These are phyloP conservation scores for Thymelicus sylvestris DNA, from an alignment of 2,888 invertebrate species.

Conservation along the genomic window DNA sequence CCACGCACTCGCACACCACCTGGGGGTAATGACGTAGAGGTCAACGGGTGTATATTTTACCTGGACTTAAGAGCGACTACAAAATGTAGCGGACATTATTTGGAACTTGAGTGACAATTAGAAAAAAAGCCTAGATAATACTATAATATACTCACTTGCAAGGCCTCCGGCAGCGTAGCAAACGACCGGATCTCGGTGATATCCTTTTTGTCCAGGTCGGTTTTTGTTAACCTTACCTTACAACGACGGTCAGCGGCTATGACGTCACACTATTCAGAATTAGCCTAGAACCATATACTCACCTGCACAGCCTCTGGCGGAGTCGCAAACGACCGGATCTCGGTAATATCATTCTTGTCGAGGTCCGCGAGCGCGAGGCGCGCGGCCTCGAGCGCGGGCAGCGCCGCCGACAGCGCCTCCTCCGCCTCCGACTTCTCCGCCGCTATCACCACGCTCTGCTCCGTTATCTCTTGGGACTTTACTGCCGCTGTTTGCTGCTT, in stretches of 20 bases:
- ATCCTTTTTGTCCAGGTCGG: conserved; percentile 94
- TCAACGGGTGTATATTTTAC: no score
- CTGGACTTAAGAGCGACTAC: no score
- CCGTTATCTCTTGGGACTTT: conserved; percentile 93
- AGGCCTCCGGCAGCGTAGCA: conserved; percentile 95
- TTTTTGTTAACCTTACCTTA: no score
- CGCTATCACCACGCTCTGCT: conserved; percentile 90
- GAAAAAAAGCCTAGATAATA: no score
- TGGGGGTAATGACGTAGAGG: conserved; percentile 41
- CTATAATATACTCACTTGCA: conserved; percentile 86
- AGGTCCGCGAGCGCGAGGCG: conserved; percentile 91
- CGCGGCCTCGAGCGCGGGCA: conserved; percentile 94
- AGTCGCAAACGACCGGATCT: conserved; percentile 95
- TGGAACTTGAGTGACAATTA: no score
- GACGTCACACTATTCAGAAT: no score
- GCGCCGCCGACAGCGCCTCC: conserved; percentile 90
- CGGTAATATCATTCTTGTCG: conserved; percentile 95
- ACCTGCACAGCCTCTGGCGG: conserved; percentile 95
- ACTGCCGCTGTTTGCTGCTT: conserved; percentile 92
- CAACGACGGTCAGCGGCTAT: no score
- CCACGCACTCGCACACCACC: conserved; percentile 95
- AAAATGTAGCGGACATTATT: no score
- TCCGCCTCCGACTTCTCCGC: conserved; percentile 94
- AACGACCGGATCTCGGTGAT: conserved; percentile 97
- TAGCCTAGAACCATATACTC: neutral